These are phyloP conservation scores for Sphaerodactylus townsendi DNA, from an alignment of 2,113 vertebrate genomes.

Conservation along the genomic window DNA sequence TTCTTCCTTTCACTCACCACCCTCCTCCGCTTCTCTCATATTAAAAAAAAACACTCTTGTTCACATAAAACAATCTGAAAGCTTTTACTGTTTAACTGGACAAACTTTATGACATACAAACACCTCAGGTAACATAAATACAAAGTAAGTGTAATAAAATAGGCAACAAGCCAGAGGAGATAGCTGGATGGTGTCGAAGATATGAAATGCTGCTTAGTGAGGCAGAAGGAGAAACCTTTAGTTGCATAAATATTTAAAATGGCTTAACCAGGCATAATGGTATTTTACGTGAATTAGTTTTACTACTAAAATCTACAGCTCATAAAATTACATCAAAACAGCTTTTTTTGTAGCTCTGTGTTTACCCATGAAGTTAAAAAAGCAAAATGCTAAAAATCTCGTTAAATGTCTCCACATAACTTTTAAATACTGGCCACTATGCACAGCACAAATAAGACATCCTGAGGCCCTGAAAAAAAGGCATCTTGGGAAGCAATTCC, in stretches of 20 bases:
- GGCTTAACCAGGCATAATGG: slow-evolving; percentile 15
- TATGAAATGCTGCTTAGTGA: slow-evolving; percentile 12
- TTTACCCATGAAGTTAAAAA: not conserved
- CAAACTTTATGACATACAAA: slow-evolving; percentile 24
- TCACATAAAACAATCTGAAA: slow-evolving; percentile 8
- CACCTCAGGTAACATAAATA: slow-evolving; percentile 31
- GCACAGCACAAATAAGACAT: no score
- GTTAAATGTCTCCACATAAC: not conserved
- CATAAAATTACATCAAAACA: slow-evolving; percentile 12
- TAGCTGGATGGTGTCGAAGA: slow-evolving; percentile 15
- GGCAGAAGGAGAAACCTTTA: slow-evolving; percentile 22
- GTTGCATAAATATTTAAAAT: slow-evolving; percentile 35
- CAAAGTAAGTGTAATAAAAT: slow-evolving; percentile 22
- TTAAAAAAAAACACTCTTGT: not conserved
- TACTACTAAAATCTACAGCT: slow-evolving; percentile 11
- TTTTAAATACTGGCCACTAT: not conserved
- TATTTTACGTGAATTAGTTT: slow-evolving; percentile 17
- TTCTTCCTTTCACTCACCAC: not conserved
- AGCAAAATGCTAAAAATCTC: not conserved
- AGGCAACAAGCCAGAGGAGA: not conserved
- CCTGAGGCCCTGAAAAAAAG: no score
- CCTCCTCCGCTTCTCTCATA: not conserved
- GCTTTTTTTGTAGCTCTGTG: not conserved
- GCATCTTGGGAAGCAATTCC: no score
- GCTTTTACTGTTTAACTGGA: slow-evolving; percentile 28